Base-by-base conservation (phyloP, 1,140 invertebrate species). In the Psix sp. region DNA sequence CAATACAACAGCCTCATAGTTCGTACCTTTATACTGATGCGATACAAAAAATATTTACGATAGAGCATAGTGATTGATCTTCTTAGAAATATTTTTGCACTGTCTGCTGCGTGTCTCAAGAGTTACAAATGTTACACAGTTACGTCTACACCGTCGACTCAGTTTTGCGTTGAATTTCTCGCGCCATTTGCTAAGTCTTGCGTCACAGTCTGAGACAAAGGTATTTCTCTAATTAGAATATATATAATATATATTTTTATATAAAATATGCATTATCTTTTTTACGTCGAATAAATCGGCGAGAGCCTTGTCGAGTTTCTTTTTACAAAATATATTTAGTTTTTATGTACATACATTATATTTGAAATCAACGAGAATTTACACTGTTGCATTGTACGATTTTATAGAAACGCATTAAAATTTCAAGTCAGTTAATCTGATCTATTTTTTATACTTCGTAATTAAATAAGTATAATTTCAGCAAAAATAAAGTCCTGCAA, bases 61-160 rank as follows among this genome's bases (percentile, higher is more conserved):
- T 67, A 63, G 49, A 63, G 49, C 51, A 57, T 67, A 74, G 71
- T 57, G 57, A 67, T 67, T 62, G 54, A 62, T 67, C 49, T 35
- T 54, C 67, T 67, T 67, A 74, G 62, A 74, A 74, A 74, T 74
- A 67, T 56, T n/a, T n/a, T 66, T 73, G 54, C 60, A 73, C n/a
- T 49, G 48, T 14, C 38, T 73, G 54, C 43, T 62, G 52, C 11
- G 24, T 31, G 45, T 66, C 33, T 42, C 48, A 46, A 16, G 42
- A 56, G 29, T 40, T 57, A 51, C 36, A 57, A 56, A 15, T 56
- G 18, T 66, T 60, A 24, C 39, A 71, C 57, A 71, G 15, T 43
- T 43, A 6, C 13, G 1, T 29, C n/a, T 7, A 29, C 21, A 24
- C 7, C 24, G 17, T 48, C 29, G 43, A 7, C 45, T 48, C 17